Base-by-base conservation (phyloP, 2,113 vertebrate genomes). In the Siphamia tubifer region DNA sequence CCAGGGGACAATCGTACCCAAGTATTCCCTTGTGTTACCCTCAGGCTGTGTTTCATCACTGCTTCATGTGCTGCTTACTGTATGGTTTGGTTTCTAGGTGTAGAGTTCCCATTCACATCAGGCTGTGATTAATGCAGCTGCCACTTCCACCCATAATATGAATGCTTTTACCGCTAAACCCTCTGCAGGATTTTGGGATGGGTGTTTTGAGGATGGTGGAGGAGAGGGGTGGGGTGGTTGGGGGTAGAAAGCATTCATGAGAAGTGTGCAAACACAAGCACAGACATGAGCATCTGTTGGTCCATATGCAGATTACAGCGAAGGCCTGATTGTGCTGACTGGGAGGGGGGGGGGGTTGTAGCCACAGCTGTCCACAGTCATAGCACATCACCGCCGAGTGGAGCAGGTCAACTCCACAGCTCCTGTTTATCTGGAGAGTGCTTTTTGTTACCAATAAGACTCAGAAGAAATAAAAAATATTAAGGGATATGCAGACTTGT, bases 361-460 rank as follows among this genome's bases (percentile, higher is more conserved):
- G 58, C 45, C 79, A 55, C 83, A 89, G 75, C 77, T 86, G 85
- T 81, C 87, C 70, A 62, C 30, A 78, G 77, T 81, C 77, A 73
- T 68, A 65, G 64, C 73, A 39, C 71, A 77, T 84, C 70, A 74
- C 27, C 35, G 12, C 73, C 23, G 35, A 81, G 57, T 44, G 21
- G 52, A 74, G 58, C 55, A 17, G 57, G 57, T 79, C 79, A 86
- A 40, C 79, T 66, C 65, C 21, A 25, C 19, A 25, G 63, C 69
- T 67, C 28, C 56, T 48, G 38, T 74, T 80, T 53, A 47, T 80
- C 42, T 42, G 39, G 9, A 73, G 49, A 68, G 28, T n/a, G 32
- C 25, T 16, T 34, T 36, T 53, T 60, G 63, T 68, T 40, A 65
- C 35, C 38, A 39, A 25, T 32, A 17, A 58, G 53, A 45, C 43